Evolutionary conservation across 2,113 vertebrate species (phyloP).

Genomic region (Gymnarchus niloticus): DNA sequence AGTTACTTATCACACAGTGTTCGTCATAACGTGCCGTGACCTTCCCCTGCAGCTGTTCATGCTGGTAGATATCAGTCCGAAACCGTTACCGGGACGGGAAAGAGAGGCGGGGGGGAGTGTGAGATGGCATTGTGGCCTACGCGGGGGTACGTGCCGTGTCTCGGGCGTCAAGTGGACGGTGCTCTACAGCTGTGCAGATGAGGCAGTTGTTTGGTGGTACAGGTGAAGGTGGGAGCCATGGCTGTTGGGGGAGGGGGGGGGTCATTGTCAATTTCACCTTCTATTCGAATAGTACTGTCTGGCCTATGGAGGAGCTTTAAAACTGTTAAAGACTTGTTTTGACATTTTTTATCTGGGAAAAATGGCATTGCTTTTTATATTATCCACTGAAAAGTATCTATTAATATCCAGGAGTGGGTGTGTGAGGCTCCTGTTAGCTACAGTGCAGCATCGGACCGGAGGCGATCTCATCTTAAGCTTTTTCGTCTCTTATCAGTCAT

Average conservation of each 20-base stretch:
- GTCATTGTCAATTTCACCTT: not conserved
- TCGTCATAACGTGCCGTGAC: too few relatives aligned
- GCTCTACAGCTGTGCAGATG: not conserved
- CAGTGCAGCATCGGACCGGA: too few relatives aligned
- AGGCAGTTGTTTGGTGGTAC: not conserved
- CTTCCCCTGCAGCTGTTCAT: not conserved
- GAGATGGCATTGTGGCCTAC: not conserved
- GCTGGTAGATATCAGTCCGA: not conserved
- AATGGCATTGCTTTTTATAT: slow-evolving; percentile 5
- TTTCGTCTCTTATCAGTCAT: not conserved
- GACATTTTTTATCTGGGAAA: not conserved
- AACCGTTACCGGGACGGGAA: too few relatives aligned
- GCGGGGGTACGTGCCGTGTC: not conserved
- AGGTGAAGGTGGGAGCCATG: not conserved
- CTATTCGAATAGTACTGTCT: not conserved
- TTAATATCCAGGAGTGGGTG: slow-evolving; percentile 3
- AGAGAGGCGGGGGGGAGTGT: not conserved
- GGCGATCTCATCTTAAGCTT: slow-evolving; percentile 1
- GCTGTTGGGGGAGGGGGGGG: not conserved
- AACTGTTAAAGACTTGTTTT: too few relatives aligned
- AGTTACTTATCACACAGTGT: too few relatives aligned
- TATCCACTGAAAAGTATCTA: not conserved
- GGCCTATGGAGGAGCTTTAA: not conserved
- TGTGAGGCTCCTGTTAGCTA: not conserved
- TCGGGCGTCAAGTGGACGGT: not conserved